A percentile compares a stretch with the other conserved stretches of the same genome.
Evolutionary conservation across 2,888 invertebrate species (phyloP).

Genomic region (Bruchidius siliquastri): DNA sequence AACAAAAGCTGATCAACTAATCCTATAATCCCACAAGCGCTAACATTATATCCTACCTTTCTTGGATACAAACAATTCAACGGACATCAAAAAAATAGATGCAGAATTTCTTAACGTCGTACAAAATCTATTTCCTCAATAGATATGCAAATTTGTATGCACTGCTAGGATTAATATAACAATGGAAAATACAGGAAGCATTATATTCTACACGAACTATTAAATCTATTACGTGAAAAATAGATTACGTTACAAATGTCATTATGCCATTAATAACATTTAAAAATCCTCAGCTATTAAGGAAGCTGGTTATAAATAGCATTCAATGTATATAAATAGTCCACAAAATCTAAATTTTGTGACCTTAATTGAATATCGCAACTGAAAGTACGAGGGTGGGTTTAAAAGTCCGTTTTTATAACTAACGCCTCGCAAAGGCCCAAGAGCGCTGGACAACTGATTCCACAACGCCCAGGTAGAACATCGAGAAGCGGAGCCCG

Average conservation of each 20-base stretch:
- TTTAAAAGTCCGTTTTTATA: no score
- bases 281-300: not conserved
- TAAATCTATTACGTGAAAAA: not conserved
- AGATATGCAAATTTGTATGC: not conserved
- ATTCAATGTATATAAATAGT: not conserved
- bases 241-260: not conserved
- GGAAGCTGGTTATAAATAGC: not conserved
- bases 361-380: not conserved
- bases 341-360: not conserved
- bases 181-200: not conserved
- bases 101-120: no score
- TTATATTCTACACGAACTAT: not conserved
- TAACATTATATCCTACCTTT: no score
- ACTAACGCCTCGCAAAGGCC: no score
- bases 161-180: not conserved
- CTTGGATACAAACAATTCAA: no score
- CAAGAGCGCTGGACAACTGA: no score
- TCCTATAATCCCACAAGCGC: no score
- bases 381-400: not conserved
- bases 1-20: no score
- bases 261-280: not conserved
- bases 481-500: no score
- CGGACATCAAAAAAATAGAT: no score
- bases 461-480: no score
- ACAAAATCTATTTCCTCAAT: not conserved